Evolutionary conservation across 2,888 invertebrate genomes (phyloP).

Genomic region (Sarcophaga subvicina): DNA sequence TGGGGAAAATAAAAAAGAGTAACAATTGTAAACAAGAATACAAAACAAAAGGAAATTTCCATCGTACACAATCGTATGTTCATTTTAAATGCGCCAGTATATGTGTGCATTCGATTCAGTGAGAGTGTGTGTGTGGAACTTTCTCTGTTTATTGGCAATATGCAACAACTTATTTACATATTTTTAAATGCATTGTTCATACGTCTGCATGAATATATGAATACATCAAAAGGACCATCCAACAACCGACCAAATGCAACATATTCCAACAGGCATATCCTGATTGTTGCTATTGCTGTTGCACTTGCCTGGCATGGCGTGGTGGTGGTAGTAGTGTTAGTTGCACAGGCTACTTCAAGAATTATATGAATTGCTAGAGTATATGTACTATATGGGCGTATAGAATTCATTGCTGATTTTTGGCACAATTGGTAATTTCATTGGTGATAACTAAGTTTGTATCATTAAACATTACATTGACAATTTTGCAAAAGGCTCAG

Average conservation of each 20-base stretch:
- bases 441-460: conserved; percentile 68
- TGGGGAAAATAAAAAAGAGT: background rate
- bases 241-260: background rate
- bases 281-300: conserved; percentile 41
- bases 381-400: background rate
- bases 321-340: too few species aligned
- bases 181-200: conserved; percentile 17
- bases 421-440: conserved; percentile 66
- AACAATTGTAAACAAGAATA: conserved; percentile 50
- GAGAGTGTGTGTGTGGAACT: conserved; percentile 12
- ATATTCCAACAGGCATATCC: conserved; percentile 46
- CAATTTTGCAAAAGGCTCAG: conserved; percentile 53
- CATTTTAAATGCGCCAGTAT: background rate
- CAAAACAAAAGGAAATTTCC: conserved; percentile 46
- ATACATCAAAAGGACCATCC: background rate
- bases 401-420: conserved; percentile 30
- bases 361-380: conserved; percentile 44
- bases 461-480: conserved; percentile 66
- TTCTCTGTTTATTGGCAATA: conserved; percentile 45
- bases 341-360: conserved; percentile 27
- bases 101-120: background rate
- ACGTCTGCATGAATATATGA: conserved; percentile 2
- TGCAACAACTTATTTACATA: conserved; percentile 60
- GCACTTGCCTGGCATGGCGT: background rate
- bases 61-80: conserved; percentile 17